Base-by-base conservation (phyloP, 2,113 vertebrate genomes). In the Danionella cerebrum region DNA sequence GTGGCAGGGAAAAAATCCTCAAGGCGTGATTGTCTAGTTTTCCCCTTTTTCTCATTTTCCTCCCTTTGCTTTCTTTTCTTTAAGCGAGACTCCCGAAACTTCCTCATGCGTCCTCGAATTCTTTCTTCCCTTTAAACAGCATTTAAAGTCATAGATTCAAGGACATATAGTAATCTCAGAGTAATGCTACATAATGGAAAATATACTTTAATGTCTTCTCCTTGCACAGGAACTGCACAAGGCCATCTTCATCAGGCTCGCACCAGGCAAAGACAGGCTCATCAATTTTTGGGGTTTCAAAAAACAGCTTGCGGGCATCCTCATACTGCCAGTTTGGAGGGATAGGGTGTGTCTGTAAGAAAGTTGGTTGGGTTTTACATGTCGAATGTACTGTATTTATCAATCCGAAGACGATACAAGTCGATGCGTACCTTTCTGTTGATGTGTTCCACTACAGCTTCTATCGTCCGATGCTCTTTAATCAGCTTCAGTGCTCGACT, bases 401-500 rank as follows among this genome's bases (percentile, higher is more conserved):
- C 7, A 31, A 31, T 4, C 7, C 7, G 7, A 31, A 31, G 7
- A 31, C 4, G 29, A 31, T 31, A 31, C 7, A 31, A 31, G 29
- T 3, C 8, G 5, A 39, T 3, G 16, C 13, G 21, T 70, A 92
- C 91, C 89, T 87, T 2, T 70, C 63, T 80, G 27, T 87, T 86
- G 59, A 88, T 35, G 10, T 86, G 65, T 27, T 80, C 55, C 62
- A 91, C 42, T 51, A 91, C 77, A 2, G 75, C 65, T 64, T 92
- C 90, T 19, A 92, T 91, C 29, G 68, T 87, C 0, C 72, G 82
- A 12, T 92, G 81, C 53, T 81, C 33, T 78, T 85, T 87, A 70
- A 92, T 88, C 42, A 92, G 84, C 1, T 51, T 75, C 71, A 91
- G 78, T 0, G 91, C 90, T 73, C 76, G 87, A 36, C 78, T 89